These are phyloP conservation scores for Furnarius figulus DNA, from an alignment of 2,113 vertebrate species.

Conservation along the genomic window DNA sequence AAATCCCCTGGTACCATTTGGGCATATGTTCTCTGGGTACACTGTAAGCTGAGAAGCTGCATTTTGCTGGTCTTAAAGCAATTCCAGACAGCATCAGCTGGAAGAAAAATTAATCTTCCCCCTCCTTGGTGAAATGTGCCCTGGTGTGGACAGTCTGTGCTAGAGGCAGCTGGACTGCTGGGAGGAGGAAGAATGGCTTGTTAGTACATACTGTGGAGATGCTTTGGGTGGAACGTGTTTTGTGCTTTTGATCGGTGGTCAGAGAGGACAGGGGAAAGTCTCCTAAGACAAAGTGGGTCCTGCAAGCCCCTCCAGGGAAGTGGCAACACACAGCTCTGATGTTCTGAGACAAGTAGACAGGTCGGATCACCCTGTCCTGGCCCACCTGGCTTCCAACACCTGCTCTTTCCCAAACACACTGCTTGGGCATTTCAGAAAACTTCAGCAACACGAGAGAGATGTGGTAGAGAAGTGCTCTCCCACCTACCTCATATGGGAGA, in stretches of 20 bases:
- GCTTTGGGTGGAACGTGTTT: not conserved
- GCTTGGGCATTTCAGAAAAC: not conserved
- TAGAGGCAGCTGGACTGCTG: not conserved
- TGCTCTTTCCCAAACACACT: not conserved
- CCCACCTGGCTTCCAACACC: not conserved
- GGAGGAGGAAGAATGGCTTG: not conserved
- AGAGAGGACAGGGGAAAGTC: not conserved
- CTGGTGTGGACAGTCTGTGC: not conserved
- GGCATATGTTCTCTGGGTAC: not conserved
- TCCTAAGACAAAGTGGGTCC: not conserved
- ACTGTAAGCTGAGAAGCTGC: not conserved
- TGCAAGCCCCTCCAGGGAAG: not conserved
- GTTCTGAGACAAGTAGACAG: accelerated
- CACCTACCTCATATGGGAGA: accelerated
- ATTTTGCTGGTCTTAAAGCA: not conserved
- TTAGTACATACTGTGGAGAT: not conserved
- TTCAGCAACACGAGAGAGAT: accelerated
- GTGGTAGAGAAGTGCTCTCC: not conserved
- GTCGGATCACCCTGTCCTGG: not conserved
- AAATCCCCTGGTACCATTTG: not conserved
- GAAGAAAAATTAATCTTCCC: not conserved
- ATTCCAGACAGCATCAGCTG: not conserved
- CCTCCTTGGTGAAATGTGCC: not conserved
- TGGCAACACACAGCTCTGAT: accelerated
- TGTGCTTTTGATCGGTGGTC: not conserved